A percentile compares a stretch with the other conserved stretches of the same genome.
phyloP scores from a whole-genome alignment of 2,888 invertebrate species.

The Mycogona germanica region DNA sequence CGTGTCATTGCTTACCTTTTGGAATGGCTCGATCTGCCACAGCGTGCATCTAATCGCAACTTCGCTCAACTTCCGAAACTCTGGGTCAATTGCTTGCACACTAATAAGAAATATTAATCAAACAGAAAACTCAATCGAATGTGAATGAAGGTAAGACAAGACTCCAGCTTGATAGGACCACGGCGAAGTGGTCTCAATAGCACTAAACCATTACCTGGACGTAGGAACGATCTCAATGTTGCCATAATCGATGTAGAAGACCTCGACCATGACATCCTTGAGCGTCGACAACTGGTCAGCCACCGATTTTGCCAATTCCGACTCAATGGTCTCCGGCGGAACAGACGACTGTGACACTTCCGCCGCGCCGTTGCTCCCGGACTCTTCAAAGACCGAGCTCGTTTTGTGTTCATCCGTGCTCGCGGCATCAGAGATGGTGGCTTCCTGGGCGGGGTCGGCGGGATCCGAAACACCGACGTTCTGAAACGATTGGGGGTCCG shows the following conservation, averaged over 20 bases:
- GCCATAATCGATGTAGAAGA: constrained; percentile 2
- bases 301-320: not conserved
- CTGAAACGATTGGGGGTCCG: too few relatives aligned
- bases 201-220: not conserved
- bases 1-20: not conserved
- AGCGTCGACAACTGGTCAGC: not conserved
- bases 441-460: too few relatives aligned
- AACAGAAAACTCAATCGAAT: not conserved
- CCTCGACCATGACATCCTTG: not conserved
- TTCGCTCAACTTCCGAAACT: not conserved
- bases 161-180: not conserved
- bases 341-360: not conserved
- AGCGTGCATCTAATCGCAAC: not conserved
- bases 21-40: not conserved
- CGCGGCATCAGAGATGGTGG: not conserved
- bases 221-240: not conserved
- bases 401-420: too few relatives aligned
- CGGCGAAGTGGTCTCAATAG: not conserved
- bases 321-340: not conserved
- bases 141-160: not conserved
- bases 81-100: not conserved
- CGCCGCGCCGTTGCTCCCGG: too few relatives aligned
- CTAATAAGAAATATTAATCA: not conserved
- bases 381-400: too few relatives aligned
- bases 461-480: too few relatives aligned